These are phyloP conservation scores for Polyploca ridens DNA, from an alignment of 2,888 invertebrate species.

Conservation along the genomic window DNA sequence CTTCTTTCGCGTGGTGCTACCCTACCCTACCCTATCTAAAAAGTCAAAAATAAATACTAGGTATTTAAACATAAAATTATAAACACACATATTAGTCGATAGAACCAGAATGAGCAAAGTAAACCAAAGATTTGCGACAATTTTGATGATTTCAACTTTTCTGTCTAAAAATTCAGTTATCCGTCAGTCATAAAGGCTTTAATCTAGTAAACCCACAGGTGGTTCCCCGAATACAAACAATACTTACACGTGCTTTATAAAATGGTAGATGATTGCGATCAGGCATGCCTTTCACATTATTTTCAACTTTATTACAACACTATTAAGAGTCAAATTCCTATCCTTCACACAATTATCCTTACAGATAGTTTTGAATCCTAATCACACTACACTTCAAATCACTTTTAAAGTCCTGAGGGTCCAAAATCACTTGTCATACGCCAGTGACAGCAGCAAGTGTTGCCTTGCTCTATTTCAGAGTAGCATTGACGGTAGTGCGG, in stretches of 20 bases:
- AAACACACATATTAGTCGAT: too few relatives aligned
- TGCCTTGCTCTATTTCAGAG: constrained; percentile 60
- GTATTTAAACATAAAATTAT: too few relatives aligned
- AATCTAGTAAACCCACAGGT: neutral
- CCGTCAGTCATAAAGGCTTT: too few relatives aligned
- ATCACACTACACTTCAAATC: neutral
- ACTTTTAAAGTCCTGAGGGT: neutral
- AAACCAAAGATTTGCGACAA: too few relatives aligned
- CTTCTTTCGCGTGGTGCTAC: too few relatives aligned
- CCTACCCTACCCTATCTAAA: too few relatives aligned
- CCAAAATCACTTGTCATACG: neutral
- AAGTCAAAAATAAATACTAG: too few relatives aligned
- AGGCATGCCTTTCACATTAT: constrained; percentile 75
- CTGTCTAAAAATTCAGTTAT: too few relatives aligned
- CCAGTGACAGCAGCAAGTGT: neutral
- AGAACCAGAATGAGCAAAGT: too few relatives aligned
- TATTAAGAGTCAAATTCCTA: neutral
- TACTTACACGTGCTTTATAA: constrained; percentile 67
- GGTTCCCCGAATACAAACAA: constrained; percentile 1
- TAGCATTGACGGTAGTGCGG: constrained; percentile 24
- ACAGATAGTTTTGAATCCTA: neutral
- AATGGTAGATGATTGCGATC: constrained; percentile 67
- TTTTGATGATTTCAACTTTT: too few relatives aligned
- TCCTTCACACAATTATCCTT: neutral
- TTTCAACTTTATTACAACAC: constrained; percentile 29